These are phyloP conservation scores for Seira sanloemensis DNA, from an alignment of 2,888 invertebrate genomes.

Conservation along the genomic window DNA sequence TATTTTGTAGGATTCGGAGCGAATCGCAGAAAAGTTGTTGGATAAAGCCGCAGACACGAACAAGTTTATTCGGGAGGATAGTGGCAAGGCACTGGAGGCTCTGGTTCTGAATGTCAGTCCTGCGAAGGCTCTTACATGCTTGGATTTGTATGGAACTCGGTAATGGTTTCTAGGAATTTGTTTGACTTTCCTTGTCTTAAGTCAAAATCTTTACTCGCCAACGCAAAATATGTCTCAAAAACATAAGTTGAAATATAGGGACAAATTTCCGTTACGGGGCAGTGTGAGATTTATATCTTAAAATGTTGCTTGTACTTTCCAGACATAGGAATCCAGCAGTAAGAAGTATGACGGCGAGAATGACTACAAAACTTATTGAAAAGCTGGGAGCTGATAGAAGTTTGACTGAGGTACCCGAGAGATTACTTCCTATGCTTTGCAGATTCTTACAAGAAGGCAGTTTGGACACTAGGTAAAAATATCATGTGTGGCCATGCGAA, in stretches of 20 bases:
- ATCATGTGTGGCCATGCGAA: no score
- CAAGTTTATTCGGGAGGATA: conserved; percentile 93
- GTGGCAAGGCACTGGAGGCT: conserved; percentile 86
- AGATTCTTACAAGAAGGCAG: conserved; percentile 91
- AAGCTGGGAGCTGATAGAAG: conserved; percentile 85
- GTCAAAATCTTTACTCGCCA: not conserved
- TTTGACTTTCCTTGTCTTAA: conserved; percentile 15
- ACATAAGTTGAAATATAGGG: not conserved
- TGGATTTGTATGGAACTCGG: conserved; percentile 83
- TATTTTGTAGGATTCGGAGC: conserved; percentile 84
- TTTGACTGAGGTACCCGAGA: conserved; percentile 85
- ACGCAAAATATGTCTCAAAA: not conserved
- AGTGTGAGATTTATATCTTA: not conserved
- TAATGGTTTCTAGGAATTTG: conserved; percentile 74
- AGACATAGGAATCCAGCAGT: conserved; percentile 92
- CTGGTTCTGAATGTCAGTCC: conserved; percentile 88
- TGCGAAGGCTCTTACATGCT: conserved; percentile 81
- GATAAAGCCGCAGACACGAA: conserved; percentile 96
- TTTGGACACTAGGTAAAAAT: conserved; percentile 84
- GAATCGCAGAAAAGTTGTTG: conserved; percentile 86
- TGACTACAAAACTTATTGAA: conserved; percentile 84
- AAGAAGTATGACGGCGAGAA: conserved; percentile 87
- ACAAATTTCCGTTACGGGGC: not conserved
- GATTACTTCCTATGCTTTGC: conserved; percentile 87
- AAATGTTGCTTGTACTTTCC: conserved; percentile 55